Evolutionary conservation across 92 coral and sea anemone genomes (phyloP).

Genomic region (Epizoanthus rinbou): DNA sequence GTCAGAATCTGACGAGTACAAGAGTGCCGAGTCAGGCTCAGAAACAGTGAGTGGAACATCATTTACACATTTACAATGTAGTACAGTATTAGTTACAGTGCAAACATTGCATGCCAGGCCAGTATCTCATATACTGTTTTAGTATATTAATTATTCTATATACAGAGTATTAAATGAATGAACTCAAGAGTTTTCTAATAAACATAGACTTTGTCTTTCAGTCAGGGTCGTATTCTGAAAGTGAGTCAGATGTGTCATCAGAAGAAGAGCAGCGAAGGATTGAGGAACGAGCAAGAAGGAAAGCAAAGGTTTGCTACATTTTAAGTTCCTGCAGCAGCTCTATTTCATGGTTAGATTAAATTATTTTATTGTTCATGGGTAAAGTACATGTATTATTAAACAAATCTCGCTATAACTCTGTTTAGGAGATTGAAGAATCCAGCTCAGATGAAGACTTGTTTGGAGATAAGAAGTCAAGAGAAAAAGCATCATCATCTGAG

Average conservation of each 20-base stretch:
- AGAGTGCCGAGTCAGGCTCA: slow-evolving; percentile 31
- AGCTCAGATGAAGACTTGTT: slow-evolving; percentile 81
- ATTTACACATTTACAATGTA: neutral
- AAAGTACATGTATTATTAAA: neutral
- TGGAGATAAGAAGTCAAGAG: slow-evolving; percentile 61
- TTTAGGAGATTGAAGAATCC: slow-evolving; percentile 46
- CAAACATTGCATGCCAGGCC: neutral
- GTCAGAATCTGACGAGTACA: slow-evolving; percentile 56
- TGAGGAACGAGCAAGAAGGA: slow-evolving; percentile 10
- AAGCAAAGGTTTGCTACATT: slow-evolving; percentile 13
- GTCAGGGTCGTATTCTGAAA: slow-evolving; percentile 36
- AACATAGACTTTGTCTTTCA: neutral
- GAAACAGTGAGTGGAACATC: neutral
- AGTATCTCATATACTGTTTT: too few relatives aligned
- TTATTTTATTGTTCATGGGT: neutral
- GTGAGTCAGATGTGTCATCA: slow-evolving; percentile 38
- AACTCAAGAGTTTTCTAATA: too few relatives aligned
- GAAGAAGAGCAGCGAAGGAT: slow-evolving; percentile 14
- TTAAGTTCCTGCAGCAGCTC: neutral
- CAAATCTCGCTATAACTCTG: neutral
- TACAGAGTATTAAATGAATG: too few relatives aligned
- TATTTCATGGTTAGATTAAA: too few relatives aligned
- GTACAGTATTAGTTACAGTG: too few relatives aligned
- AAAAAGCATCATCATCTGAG: slow-evolving; percentile 54
- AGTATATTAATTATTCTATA: too few relatives aligned